Evolutionary conservation across 1,140 invertebrate species (phyloP).

Genomic region (Brachionus plicatilis): DNA sequence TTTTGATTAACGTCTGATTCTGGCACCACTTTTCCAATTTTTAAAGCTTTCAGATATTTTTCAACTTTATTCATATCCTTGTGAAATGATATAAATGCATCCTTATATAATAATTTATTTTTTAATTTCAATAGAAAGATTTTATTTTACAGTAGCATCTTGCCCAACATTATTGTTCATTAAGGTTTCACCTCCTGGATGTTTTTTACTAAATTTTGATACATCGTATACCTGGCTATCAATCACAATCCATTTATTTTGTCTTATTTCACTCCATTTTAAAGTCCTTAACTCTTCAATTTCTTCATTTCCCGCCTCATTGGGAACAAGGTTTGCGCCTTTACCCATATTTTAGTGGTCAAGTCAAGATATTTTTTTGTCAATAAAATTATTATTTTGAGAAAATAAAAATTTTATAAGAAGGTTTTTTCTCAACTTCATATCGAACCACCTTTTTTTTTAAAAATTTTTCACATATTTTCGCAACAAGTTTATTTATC

Average conservation of each 20-base stretch:
- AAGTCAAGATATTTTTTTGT: not conserved
- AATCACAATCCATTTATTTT: conserved; percentile 50
- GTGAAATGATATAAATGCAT: not conserved
- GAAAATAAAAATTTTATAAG: not conserved
- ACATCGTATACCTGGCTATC: conserved; percentile 52
- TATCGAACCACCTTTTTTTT: not conserved
- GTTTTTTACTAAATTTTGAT: conserved; percentile 48
- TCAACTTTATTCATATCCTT: conserved; percentile 2
- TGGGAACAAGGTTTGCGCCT: not conserved
- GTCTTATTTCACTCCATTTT: conserved; percentile 46
- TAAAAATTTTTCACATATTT: not conserved
- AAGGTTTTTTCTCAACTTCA: not conserved
- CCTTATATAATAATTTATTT: not conserved
- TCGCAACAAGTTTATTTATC: not conserved
- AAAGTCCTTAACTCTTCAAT: conserved; percentile 32
- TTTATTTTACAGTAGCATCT: conserved; percentile 47
- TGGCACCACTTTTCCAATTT: not conserved
- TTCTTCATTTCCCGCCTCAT: not conserved
- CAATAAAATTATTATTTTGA: not conserved
- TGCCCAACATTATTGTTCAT: conserved; percentile 51
- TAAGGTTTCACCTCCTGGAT: conserved; percentile 52
- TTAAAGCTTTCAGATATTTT: not conserved
- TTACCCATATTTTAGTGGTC: not conserved
- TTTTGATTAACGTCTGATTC: not conserved
- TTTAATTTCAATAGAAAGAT: not conserved